Percentiles rank a stretch among this genome's conserved stretches.
Conservation (phyloP, 2,113 vertebrate genomes). For the Maylandia zebra region DNA sequence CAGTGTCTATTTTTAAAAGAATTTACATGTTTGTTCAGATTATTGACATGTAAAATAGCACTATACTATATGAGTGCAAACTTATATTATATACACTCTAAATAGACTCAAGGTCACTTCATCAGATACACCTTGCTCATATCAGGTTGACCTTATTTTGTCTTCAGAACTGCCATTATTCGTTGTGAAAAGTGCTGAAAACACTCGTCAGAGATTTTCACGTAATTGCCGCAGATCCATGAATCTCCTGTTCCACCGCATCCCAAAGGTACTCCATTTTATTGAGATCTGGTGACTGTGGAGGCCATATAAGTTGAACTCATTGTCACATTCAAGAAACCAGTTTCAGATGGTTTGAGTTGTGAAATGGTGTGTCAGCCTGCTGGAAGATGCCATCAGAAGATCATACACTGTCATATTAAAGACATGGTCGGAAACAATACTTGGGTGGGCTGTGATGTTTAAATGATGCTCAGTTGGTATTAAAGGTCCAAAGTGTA, state of each 20-base stretch:
- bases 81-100: neutral
- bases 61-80: neutral
- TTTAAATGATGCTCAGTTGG: neutral
- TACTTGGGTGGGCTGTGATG: neutral
- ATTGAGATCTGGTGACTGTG: neutral
- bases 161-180: neutral
- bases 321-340: neutral
- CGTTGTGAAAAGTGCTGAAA: neutral
- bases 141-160: neutral
- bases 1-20: neutral
- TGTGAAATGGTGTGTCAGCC: neutral
- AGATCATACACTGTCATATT: neutral
- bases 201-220: neutral
- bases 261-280: neutral
- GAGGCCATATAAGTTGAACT: neutral
- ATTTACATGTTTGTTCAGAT: neutral
- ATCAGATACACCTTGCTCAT: neutral
- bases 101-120: neutral
- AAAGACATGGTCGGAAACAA: neutral
- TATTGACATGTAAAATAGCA: neutral
- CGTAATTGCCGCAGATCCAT: accelerated
- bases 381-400: neutral
- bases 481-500: neutral
- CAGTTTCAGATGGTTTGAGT: neutral
- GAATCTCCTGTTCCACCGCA: neutral